These are phyloP conservation scores for Halocynthia roretzi DNA, from an alignment of 23 tunicate species.

Conservation along the genomic window DNA sequence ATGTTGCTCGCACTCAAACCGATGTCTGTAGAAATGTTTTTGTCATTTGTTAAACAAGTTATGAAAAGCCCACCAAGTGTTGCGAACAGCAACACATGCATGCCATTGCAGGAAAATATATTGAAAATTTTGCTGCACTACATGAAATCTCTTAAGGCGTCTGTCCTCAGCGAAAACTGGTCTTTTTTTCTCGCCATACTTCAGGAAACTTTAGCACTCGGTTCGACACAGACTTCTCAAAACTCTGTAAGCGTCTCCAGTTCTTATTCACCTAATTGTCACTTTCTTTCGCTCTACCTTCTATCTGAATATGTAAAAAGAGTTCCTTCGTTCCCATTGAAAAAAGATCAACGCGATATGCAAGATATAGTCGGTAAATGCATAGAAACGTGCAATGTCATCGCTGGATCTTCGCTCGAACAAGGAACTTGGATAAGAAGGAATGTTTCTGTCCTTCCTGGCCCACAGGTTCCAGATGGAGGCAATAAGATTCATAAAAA, in stretches of 20 bases:
- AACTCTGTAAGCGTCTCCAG: neutral
- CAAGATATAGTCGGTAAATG: slow-evolving; percentile 81
- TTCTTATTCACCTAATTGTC: slow-evolving; percentile 29
- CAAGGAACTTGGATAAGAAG: slow-evolving; percentile 84
- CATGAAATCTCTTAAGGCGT: slow-evolving; percentile 34
- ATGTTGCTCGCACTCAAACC: slow-evolving; percentile 12
- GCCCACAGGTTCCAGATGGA: slow-evolving; percentile 26
- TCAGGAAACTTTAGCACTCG: slow-evolving; percentile 40
- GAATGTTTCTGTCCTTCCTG: slow-evolving; percentile 52
- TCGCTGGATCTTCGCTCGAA: slow-evolving; percentile 75
- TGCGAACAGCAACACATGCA: neutral
- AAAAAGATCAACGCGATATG: slow-evolving; percentile 77
- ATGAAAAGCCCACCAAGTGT: slow-evolving; percentile 11
- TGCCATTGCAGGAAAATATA: slow-evolving; percentile 10
- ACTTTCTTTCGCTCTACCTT: slow-evolving; percentile 48
- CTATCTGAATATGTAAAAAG: slow-evolving; percentile 62
- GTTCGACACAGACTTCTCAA: slow-evolving; percentile 17
- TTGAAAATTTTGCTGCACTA: slow-evolving; percentile 23
- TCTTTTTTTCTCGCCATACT: slow-evolving; percentile 31
- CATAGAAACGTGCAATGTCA: slow-evolving; percentile 71
- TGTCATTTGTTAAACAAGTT: slow-evolving; percentile 23
- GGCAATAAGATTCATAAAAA: slow-evolving; percentile 9
- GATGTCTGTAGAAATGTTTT: slow-evolving; percentile 23
- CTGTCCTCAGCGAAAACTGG: slow-evolving; percentile 41
- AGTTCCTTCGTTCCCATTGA: slow-evolving; percentile 34